A percentile compares a stretch with the other conserved stretches of the same genome.
Conservation (phyloP, 2,888 invertebrate species). For the Diploptera punctata region DNA sequence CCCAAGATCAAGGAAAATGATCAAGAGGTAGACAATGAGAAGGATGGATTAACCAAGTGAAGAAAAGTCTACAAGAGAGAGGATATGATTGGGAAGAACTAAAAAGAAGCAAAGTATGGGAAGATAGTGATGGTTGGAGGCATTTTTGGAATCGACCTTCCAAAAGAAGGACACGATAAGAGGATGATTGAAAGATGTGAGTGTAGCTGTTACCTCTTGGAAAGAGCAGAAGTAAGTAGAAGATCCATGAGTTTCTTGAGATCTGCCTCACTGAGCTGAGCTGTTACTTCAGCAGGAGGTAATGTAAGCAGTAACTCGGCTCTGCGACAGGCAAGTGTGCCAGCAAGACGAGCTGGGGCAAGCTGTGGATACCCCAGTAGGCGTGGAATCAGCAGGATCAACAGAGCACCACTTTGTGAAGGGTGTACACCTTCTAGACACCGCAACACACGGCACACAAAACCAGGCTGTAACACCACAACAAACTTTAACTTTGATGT, state of each 20-base stretch:
- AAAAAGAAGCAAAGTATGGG: too few species aligned
- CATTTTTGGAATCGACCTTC: too few species aligned
- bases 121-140: too few species aligned
- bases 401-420: conserved; percentile 73
- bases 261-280: conserved; percentile 73
- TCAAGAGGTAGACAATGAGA: too few species aligned
- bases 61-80: too few species aligned
- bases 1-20: too few species aligned
- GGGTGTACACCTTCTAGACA: conserved; percentile 73
- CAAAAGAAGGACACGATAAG: too few species aligned
- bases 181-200: too few species aligned
- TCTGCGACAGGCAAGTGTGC: conserved; percentile 74
- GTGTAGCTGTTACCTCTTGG: conserved; percentile 44
- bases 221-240: conserved; percentile 37
- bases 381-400: conserved; percentile 66
- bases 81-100: too few species aligned
- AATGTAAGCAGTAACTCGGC: conserved; percentile 72
- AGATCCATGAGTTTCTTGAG: conserved; percentile 52
- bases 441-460: conserved; percentile 70
- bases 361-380: conserved; percentile 73
- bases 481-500: too few species aligned
- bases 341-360: conserved; percentile 69
- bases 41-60: too few species aligned
- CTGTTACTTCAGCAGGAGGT: conserved; percentile 63
- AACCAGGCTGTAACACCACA: conserved; percentile 68